Conservation (phyloP, 2,888 invertebrate genomes). For the Subacronicta megacephala region DNA sequence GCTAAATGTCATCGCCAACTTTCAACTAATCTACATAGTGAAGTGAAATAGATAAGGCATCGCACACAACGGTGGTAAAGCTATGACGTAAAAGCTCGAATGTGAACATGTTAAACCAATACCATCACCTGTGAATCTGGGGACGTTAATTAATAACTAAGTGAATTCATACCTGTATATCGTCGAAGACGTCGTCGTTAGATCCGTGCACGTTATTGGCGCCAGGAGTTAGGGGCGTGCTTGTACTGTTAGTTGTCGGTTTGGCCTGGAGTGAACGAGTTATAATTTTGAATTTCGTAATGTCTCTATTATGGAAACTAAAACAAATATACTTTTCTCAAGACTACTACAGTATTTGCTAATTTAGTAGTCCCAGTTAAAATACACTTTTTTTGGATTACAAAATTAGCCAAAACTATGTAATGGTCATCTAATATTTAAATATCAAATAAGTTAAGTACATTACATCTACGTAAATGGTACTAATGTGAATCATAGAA, state of each 20-base stretch:
- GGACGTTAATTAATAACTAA: conserved; percentile 32
- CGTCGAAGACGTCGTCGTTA: conserved; percentile 86
- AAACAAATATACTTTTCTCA: conserved; percentile 18
- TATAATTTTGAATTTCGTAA: conserved; percentile 45
- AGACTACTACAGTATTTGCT: neutral
- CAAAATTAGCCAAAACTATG: no score
- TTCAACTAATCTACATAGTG: conserved; percentile 66
- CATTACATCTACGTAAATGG: no score
- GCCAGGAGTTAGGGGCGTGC: conserved; percentile 82
- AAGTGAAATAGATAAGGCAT: conserved; percentile 60
- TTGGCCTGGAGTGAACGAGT: conserved; percentile 75
- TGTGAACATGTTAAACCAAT: conserved; percentile 87
- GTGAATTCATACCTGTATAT: conserved; percentile 80
- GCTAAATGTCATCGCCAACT: conserved; percentile 60
- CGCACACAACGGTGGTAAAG: conserved; percentile 72
- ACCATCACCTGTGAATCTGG: conserved; percentile 80
- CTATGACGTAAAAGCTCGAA: conserved; percentile 76
- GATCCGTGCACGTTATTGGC: conserved; percentile 82
- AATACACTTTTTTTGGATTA: no score
- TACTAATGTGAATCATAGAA: conserved; percentile 27
- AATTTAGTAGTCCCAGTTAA: no score
- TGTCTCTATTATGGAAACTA: conserved; percentile 18
- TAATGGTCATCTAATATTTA: no score
- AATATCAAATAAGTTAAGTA: no score
- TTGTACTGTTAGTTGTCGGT: conserved; percentile 83